Conservation (phyloP, 2,797 vertebrate species). For the Nannoperca obscura region DNA sequence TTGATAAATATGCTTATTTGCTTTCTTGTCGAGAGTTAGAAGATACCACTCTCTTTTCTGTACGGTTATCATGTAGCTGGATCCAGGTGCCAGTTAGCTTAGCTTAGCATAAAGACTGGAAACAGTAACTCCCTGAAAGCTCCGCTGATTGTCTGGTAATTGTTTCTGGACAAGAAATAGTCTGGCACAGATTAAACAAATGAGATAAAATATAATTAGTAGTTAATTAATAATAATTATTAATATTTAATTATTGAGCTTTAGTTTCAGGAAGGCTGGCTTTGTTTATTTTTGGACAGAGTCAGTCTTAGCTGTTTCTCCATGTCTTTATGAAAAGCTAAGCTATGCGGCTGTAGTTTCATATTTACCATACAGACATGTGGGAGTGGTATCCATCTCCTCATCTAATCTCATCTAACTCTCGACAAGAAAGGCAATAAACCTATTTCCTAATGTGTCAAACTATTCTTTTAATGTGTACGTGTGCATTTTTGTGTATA, state of each 20-base stretch:
- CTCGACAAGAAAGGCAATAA: neutral
- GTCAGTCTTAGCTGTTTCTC: neutral
- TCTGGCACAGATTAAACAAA: too few species aligned
- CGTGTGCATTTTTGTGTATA: neutral
- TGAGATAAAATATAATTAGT: neutral
- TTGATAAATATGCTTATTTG: neutral
- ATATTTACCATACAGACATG: neutral
- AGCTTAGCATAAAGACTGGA: conserved; percentile 7
- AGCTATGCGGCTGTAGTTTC: conserved; percentile 9
- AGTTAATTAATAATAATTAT: too few species aligned
- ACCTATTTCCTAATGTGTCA: neutral
- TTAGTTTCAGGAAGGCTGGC: neutral
- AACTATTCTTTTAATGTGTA: neutral
- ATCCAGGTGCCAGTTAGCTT: neutral
- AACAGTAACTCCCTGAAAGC: neutral
- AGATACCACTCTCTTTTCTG: neutral
- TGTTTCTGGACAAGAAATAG: neutral
- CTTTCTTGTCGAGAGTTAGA: neutral
- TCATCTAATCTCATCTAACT: neutral
- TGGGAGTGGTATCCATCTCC: neutral
- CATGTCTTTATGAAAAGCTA: neutral
- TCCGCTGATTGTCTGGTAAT: neutral
- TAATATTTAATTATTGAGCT: neutral
- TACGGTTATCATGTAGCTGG: neutral
- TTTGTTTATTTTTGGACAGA: neutral